These are phyloP conservation scores for Drosophila micromelanica DNA, from an alignment of 1,140 invertebrate genomes.

Conservation along the genomic window DNA sequence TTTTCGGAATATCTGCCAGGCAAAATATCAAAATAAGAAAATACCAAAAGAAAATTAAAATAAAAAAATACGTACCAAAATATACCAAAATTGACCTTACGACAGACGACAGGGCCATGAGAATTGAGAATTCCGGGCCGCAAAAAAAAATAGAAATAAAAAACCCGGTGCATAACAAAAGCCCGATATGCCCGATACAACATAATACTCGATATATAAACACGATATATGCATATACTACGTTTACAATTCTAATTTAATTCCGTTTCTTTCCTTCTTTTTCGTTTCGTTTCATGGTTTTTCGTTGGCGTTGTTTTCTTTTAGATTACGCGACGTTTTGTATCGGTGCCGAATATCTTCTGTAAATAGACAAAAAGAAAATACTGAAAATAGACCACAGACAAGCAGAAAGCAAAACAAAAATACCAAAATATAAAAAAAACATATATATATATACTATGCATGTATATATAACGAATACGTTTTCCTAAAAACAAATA, in stretches of 20 bases:
- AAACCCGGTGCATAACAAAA: constrained; percentile 74
- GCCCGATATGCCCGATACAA: constrained; percentile 33
- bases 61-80: constrained; percentile 35
- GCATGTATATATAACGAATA: constrained; percentile 38
- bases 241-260: constrained; percentile 75
- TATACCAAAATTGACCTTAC: constrained; percentile 52
- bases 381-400: constrained; percentile 24
- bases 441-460: constrained; percentile 44
- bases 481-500: constrained; percentile 17
- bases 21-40: constrained; percentile 43
- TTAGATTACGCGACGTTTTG: constrained; percentile 85
- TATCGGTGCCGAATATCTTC: constrained; percentile 85
- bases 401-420: constrained; percentile 20
- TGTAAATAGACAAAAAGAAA: constrained; percentile 76
- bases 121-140: neutral
- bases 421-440: constrained; percentile 26
- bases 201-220: constrained; percentile 28
- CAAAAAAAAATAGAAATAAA: constrained; percentile 17
- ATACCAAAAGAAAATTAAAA: constrained; percentile 10
- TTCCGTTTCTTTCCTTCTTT: constrained; percentile 73
- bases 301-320: constrained; percentile 70
- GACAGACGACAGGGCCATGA: constrained; percentile 42
- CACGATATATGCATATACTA: constrained; percentile 21
- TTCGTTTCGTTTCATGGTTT: constrained; percentile 83
- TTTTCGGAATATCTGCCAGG: constrained; percentile 44